These are phyloP conservation scores for Phylloscopus collybita DNA, from an alignment of 2,797 vertebrate species.

Conservation along the genomic window DNA sequence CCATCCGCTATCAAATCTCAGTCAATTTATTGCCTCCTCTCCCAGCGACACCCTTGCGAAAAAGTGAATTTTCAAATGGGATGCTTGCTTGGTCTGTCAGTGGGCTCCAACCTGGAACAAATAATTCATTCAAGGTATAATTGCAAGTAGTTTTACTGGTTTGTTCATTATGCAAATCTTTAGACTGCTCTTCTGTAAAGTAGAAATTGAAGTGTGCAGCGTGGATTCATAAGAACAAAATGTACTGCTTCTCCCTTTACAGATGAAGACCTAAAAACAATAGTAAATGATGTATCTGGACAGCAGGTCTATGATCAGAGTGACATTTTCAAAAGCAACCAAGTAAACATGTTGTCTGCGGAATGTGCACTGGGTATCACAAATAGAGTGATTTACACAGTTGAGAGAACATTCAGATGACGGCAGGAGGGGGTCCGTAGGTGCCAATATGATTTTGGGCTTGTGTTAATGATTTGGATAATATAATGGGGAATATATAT, in stretches of 20 bases:
- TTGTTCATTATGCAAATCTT: background rate
- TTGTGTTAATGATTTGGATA: background rate
- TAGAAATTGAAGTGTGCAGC: background rate
- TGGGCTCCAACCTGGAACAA: slow-evolving; percentile 54
- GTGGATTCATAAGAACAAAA: background rate
- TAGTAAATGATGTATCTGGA: background rate
- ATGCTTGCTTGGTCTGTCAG: slow-evolving; percentile 54
- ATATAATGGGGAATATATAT: background rate
- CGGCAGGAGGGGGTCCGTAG: background rate
- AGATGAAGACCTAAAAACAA: background rate
- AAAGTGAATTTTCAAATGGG: slow-evolving; percentile 69
- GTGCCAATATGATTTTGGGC: background rate
- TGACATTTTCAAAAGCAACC: background rate
- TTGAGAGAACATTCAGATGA: background rate
- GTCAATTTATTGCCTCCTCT: slow-evolving; percentile 47
- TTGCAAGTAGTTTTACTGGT: background rate
- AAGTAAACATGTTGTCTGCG: background rate
- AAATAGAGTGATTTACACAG: background rate
- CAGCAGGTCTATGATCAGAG: background rate
- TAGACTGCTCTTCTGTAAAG: background rate
- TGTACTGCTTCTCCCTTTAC: background rate
- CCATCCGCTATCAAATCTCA: slow-evolving; percentile 73
- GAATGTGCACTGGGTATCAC: background rate
- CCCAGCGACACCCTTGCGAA: slow-evolving; percentile 58
- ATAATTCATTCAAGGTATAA: slow-evolving; percentile 70